Conservation (phyloP, 2,797 vertebrate genomes). For the Eulemur coronatus region DNA sequence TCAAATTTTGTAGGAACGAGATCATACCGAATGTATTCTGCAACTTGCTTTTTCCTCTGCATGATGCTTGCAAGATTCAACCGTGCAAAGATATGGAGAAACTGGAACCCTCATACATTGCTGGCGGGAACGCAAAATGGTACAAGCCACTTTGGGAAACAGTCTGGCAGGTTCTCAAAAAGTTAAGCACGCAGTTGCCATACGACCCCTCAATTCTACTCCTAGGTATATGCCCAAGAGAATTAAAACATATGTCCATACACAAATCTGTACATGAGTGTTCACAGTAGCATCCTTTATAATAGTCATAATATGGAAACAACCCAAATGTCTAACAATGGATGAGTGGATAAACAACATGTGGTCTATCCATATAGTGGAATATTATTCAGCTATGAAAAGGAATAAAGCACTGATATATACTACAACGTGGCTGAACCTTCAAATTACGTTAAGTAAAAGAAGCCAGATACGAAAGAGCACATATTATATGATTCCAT, state of each 20-base stretch:
- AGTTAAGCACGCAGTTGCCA: background rate
- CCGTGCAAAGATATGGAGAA: background rate
- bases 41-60: background rate
- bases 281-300: background rate
- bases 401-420: background rate
- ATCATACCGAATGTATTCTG: background rate
- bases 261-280: background rate
- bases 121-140: background rate
- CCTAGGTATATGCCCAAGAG: background rate
- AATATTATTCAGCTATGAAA: background rate
- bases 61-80: background rate
- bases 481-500: background rate
- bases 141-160: background rate
- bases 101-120: background rate
- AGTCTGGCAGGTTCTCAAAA: background rate
- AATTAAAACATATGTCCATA: background rate
- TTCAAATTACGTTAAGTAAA: background rate
- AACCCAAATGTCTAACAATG: background rate
- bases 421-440: too few relatives aligned
- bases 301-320: background rate
- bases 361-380: background rate
- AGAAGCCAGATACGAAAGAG: background rate
- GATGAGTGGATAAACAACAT: background rate
- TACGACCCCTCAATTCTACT: background rate
- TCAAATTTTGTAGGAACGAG: background rate